Percentiles rank a stretch among this genome's conserved stretches.
Conservation (phyloP, 2,113 vertebrate species). For the Ictidomys tridecemlineatus region DNA sequence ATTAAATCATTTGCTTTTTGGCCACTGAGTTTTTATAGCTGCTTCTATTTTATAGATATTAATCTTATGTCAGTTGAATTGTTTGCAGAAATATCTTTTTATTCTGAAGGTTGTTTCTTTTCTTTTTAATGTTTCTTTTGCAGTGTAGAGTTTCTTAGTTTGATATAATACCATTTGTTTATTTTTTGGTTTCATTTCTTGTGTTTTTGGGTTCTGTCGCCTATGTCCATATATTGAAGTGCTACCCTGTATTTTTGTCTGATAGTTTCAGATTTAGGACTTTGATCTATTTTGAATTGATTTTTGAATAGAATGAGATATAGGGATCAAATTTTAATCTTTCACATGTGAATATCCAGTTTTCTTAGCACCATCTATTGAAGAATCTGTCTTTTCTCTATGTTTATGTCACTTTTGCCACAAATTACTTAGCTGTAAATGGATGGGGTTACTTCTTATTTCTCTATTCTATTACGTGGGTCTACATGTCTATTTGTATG, state of each 20-base stretch:
- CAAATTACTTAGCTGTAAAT: background rate
- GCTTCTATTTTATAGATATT: background rate
- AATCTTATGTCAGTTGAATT: background rate
- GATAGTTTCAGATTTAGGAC: background rate
- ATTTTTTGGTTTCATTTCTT: background rate
- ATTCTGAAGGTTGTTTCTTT: background rate
- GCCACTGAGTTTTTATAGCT: background rate
- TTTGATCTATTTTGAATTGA: background rate
- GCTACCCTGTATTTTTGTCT: background rate
- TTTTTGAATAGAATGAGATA: background rate
- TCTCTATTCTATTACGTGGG: background rate
- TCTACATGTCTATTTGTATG: too few relatives aligned
- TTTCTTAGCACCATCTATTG: background rate
- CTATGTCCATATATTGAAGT: background rate
- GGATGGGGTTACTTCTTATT: background rate
- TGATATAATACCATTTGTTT: background rate
- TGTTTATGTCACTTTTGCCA: background rate
- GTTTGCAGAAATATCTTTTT: background rate
- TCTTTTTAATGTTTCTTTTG: background rate
- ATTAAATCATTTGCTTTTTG: background rate
- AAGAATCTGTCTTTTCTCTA: background rate
- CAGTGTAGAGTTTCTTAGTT: background rate
- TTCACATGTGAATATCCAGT: background rate
- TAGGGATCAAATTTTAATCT: background rate
- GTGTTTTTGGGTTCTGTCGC: background rate